Evolutionary conservation across 2,113 vertebrate genomes (phyloP).

Genomic region (Chlorodrepanis virens): DNA sequence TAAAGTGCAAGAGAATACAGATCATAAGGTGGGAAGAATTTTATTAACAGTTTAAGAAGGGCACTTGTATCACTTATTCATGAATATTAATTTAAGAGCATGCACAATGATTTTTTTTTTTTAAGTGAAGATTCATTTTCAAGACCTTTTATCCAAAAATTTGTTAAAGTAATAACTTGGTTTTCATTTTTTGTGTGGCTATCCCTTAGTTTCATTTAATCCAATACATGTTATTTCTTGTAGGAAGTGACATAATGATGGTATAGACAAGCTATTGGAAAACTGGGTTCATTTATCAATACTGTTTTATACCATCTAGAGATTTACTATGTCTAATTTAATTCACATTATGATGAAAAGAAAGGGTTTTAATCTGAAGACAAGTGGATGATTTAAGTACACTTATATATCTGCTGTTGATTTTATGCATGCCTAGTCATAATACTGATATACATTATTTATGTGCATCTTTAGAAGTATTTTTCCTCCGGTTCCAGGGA

Average conservation of each 20-base stretch:
- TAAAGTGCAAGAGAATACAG: background rate
- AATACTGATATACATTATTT: background rate
- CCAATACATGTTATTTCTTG: background rate
- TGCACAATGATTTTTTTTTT: background rate
- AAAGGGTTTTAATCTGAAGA: background rate
- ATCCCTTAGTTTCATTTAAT: background rate
- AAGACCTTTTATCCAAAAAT: background rate
- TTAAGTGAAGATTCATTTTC: background rate
- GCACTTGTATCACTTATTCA: rapidly evolving
- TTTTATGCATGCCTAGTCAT: background rate
- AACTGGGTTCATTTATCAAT: background rate
- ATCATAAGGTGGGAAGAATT: background rate
- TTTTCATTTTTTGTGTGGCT: background rate
- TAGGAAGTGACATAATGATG: background rate
- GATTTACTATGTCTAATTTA: background rate
- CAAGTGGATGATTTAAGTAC: background rate
- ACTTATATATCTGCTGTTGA: background rate
- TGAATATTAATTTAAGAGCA: background rate
- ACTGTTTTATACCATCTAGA: background rate
- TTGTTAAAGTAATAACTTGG: rapidly evolving
- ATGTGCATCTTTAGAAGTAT: background rate
- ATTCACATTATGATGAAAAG: background rate
- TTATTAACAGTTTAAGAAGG: background rate
- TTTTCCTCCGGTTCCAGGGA: background rate
- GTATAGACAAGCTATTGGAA: background rate